phyloP scores from a whole-genome alignment of 2,888 invertebrate species.

The Conchocele bisecta region DNA sequence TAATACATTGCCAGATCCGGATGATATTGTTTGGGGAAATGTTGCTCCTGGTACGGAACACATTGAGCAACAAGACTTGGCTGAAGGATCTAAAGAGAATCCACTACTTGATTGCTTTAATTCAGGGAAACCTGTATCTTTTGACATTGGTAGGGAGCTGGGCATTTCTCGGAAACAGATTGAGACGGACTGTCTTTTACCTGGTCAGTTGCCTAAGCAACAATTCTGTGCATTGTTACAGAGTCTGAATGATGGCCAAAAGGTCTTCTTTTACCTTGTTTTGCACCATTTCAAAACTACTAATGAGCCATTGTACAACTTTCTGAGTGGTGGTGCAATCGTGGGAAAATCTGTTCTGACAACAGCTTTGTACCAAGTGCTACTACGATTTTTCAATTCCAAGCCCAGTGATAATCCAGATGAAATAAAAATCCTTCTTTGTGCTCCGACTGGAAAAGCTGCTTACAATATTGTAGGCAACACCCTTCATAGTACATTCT shows the following conservation, averaged over 20 bases:
- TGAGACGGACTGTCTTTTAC: too few species aligned
- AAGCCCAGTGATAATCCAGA: constrained; percentile 35
- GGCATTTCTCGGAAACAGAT: too few species aligned
- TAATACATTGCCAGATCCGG: too few species aligned
- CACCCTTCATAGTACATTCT: constrained; percentile 51
- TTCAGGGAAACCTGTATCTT: too few species aligned
- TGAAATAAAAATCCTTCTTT: constrained; percentile 32
- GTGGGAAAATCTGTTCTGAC: constrained; percentile 55
- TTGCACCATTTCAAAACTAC: background rate
- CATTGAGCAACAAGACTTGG: too few species aligned
- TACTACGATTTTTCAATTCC: constrained; percentile 38
- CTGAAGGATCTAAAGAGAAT: too few species aligned
- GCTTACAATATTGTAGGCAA: constrained; percentile 50
- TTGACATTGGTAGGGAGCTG: too few species aligned
- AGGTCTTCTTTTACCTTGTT: background rate
- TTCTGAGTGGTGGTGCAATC: constrained; percentile 56
- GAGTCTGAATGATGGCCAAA: background rate
- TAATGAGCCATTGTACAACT: constrained; percentile 28
- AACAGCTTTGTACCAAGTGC: constrained; percentile 24
- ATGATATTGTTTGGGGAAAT: too few species aligned
- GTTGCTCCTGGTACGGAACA: too few species aligned
- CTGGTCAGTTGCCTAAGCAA: too few species aligned
- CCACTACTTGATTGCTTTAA: too few species aligned
- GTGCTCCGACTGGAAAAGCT: constrained; percentile 60
- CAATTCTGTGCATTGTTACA: too few species aligned